Evolutionary conservation across 2,888 invertebrate genomes (phyloP), one percentile per base, ranked within the genome.

Genomic region (Eumerus sabulonum): DNA sequence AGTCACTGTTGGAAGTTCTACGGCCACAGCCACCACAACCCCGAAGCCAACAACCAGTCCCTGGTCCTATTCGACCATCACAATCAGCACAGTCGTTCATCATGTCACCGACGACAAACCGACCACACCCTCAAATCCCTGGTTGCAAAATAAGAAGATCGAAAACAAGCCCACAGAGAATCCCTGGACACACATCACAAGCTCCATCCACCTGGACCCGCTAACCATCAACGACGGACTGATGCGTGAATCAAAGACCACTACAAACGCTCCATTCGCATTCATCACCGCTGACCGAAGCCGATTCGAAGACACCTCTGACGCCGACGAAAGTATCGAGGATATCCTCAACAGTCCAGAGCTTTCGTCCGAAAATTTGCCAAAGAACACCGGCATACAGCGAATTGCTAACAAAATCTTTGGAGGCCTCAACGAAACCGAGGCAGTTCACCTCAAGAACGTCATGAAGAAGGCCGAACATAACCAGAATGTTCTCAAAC

Each of bases 381-480:
- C 93, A n/a, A 92, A 93, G 42, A 91, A 92, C 68, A 91, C 92
- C 60, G 92, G 92, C 1, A 91, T 93, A 51, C 92, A 92, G 45
- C 91, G 92, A 83, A 93, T 93, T 83, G 93, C 95, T 0, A 93
- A 94, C 84, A 92, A 94, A 87, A 92, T 95, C 83, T 93, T 95
- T 86, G 93, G 93, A 0, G 93, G 92, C 14, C 90, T 95, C 76
- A 95, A 95, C 84, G 93, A 93, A 9, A 93, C 94, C 0, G 94
- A 94, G 76, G 92, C 93, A 0, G 91, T 92, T 74, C 94, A 94
- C 82, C 90, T 96, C 63, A 92, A 95, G 91, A 92, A 92, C 76
- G 94, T 95, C 42, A 95, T 96, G 95, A 93, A 94, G 85, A 94
- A 94, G 85, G 95, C 95, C 0, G 93, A 93, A 83, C 92, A 92